These are phyloP conservation scores for Caenorhabditis panamensis DNA, from an alignment of 2,888 invertebrate genomes.

Conservation along the genomic window DNA sequence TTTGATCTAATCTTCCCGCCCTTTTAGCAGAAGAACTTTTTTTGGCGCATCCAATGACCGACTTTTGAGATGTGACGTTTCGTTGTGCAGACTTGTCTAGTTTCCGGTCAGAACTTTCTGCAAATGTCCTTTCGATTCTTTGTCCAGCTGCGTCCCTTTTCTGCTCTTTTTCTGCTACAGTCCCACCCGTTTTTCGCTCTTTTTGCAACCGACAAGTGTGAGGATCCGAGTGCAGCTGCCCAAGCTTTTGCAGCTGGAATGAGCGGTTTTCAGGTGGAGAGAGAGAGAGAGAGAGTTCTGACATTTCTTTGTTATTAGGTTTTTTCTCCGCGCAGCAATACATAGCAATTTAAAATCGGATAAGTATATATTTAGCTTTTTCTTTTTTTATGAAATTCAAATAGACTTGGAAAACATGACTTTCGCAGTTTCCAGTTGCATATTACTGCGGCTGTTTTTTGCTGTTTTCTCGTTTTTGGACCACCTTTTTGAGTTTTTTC, in stretches of 20 bases:
- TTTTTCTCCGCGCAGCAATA: no score
- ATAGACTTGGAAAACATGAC: no score
- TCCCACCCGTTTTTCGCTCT: not conserved
- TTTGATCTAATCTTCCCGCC: slow-evolving; percentile 27
- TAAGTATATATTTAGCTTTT: no score
- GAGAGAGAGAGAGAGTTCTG: not conserved
- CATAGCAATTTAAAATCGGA: no score
- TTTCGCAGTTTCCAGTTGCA: no score
- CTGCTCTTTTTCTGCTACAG: slow-evolving; percentile 9
- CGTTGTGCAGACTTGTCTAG: not conserved
- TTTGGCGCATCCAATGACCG: slow-evolving; percentile 51
- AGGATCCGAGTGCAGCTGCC: slow-evolving; percentile 35
- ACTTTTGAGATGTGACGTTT: slow-evolving; percentile 3
- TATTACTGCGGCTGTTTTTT: no score
- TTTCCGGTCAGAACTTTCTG: slow-evolving; percentile 3
- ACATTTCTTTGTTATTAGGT: not conserved
- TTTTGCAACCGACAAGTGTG: slow-evolving; percentile 37
- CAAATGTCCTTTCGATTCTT: slow-evolving; percentile 17
- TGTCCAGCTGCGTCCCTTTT: slow-evolving; percentile 30
- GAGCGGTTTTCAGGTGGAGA: not conserved
- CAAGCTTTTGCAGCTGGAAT: slow-evolving; percentile 39
- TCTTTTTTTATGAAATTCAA: no score
- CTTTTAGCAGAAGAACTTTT: slow-evolving; percentile 23
- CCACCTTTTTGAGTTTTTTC: no score
- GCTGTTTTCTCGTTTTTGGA: no score